phyloP scores from a whole-genome alignment of 2,797 vertebrate species.

The Thamnophis elegans region DNA sequence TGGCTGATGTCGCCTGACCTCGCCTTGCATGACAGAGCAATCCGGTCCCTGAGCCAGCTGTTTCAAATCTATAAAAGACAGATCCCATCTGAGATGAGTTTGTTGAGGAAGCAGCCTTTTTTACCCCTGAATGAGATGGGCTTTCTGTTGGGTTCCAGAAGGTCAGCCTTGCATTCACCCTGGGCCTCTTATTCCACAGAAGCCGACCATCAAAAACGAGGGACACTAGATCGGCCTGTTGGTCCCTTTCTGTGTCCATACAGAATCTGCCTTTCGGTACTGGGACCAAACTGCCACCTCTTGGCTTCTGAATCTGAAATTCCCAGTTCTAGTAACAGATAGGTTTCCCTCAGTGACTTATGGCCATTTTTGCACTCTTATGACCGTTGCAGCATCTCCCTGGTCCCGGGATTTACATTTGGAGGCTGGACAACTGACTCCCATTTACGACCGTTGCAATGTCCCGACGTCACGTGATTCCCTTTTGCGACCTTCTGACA shows the following conservation, averaged over 20 bases:
- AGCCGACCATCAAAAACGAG: neutral
- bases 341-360: neutral
- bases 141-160: too few relatives aligned
- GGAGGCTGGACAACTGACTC: too few relatives aligned
- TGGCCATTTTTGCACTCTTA: too few relatives aligned
- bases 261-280: neutral
- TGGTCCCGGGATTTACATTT: too few relatives aligned
- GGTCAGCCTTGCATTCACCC: too few relatives aligned
- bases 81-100: neutral
- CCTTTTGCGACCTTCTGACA: too few relatives aligned
- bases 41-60: neutral
- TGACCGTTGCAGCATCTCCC: too few relatives aligned
- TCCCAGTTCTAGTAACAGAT: neutral
- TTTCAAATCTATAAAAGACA: too few relatives aligned
- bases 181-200: neutral
- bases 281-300: neutral
- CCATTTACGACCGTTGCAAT: too few relatives aligned
- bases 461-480: too few relatives aligned
- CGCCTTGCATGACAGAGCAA: neutral
- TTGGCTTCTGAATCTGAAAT: neutral
- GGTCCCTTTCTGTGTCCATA: neutral
- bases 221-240: neutral
- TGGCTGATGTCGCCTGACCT: too few relatives aligned
- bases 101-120: neutral
- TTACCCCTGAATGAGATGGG: too few relatives aligned